phyloP scores from a whole-genome alignment of 2,797 vertebrate genomes.

The Muscicapa comitata region DNA sequence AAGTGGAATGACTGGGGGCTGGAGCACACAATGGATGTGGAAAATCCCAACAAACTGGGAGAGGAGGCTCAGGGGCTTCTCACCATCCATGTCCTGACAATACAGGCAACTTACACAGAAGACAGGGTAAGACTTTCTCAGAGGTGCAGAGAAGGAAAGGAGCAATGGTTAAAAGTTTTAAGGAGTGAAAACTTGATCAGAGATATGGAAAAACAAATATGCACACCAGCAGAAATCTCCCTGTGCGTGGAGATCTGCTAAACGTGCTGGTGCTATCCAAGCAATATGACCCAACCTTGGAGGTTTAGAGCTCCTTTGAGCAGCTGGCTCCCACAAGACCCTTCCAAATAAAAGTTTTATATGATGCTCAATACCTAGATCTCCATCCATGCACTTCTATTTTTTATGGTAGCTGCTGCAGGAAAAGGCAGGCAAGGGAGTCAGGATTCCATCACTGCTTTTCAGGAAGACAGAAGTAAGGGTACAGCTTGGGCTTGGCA shows the following conservation, averaged over 20 bases:
- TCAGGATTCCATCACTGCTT: background rate
- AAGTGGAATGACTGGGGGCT: background rate
- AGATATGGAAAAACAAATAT: background rate
- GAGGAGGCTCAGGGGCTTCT: background rate
- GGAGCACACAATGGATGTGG: background rate
- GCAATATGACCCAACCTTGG: background rate
- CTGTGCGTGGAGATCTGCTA: background rate
- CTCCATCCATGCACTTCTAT: background rate
- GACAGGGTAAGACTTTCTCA: background rate
- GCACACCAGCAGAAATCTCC: background rate
- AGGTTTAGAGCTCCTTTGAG: background rate
- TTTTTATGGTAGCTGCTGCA: background rate
- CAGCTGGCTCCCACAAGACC: background rate
- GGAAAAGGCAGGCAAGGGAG: background rate
- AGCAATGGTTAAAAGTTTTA: background rate
- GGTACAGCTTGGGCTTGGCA: background rate
- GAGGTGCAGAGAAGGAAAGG: background rate
- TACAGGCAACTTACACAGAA: background rate
- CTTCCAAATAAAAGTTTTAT: background rate
- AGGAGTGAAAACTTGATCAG: background rate
- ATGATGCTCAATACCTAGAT: background rate
- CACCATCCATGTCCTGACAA: background rate
- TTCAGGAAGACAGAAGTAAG: background rate
- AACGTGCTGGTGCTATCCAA: background rate
- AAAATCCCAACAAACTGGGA: background rate